These are phyloP conservation scores for Notothenia rossii DNA, from an alignment of 2,113 vertebrate genomes.

Conservation along the genomic window DNA sequence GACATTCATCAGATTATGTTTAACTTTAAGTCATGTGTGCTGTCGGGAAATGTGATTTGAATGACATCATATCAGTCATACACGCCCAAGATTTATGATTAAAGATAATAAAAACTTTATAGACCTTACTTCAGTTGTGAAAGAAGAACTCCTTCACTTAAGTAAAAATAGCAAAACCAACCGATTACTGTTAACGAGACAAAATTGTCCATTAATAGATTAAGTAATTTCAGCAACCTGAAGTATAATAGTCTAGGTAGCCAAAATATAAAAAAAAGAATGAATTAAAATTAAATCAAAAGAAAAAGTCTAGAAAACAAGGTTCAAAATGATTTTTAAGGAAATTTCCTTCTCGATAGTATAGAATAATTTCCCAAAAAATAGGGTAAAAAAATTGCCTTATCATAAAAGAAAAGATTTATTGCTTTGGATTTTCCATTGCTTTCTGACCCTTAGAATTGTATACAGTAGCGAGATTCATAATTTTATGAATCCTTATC, in stretches of 20 bases:
- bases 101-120: neutral
- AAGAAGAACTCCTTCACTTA: neutral
- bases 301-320: neutral
- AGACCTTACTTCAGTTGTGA: neutral
- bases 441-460: neutral
- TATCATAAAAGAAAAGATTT: neutral
- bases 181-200: neutral
- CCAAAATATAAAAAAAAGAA: neutral
- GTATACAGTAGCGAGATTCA: neutral
- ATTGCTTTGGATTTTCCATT: neutral
- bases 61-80: neutral
- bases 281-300: too few relatives aligned
- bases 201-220: neutral
- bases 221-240: neutral
- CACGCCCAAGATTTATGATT: neutral
- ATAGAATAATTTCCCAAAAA: neutral
- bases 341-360: neutral
- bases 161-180: neutral
- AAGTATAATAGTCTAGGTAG: neutral
- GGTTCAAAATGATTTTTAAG: neutral
- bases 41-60: too few relatives aligned
- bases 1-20: too few relatives aligned
- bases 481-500: neutral
- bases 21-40: neutral
- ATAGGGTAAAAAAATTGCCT: neutral